Conservation (phyloP, 2,797 vertebrate species). For the Poecilia gillii region DNA sequence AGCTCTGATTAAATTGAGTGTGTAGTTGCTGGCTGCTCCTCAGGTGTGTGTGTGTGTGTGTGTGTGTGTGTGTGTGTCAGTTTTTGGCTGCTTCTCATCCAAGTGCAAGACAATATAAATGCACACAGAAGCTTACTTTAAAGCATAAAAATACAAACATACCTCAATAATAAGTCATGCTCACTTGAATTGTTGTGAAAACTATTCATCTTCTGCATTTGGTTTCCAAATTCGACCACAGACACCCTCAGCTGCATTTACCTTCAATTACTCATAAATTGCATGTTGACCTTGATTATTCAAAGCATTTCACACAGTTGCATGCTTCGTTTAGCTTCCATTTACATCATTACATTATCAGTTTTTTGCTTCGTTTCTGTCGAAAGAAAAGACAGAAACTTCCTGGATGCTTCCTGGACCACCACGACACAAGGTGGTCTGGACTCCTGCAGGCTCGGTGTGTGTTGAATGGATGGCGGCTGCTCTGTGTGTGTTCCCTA, state of each 20-base stretch:
- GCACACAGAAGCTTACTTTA: not conserved
- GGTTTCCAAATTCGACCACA: not conserved
- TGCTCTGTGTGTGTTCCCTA: slow-evolving; percentile 55
- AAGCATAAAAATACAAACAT: not conserved
- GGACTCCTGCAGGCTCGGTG: not conserved
- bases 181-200: not conserved
- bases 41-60: too few species aligned
- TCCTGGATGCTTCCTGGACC: too few species aligned
- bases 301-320: not conserved
- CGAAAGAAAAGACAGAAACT: not conserved
- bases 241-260: not conserved
- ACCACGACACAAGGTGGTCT: not conserved
- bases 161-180: not conserved
- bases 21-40: too few species aligned
- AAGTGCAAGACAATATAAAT: not conserved
- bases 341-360: not conserved
- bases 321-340: not conserved
- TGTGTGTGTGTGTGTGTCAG: not conserved
- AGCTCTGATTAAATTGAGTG: too few species aligned
- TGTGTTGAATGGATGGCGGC: slow-evolving; percentile 42
- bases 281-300: not conserved
- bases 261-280: not conserved
- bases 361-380: not conserved
- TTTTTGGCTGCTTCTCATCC: not conserved
- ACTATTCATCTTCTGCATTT: not conserved